Evolutionary conservation across 2,113 vertebrate genomes (phyloP).

Genomic region (Bos indicus): DNA sequence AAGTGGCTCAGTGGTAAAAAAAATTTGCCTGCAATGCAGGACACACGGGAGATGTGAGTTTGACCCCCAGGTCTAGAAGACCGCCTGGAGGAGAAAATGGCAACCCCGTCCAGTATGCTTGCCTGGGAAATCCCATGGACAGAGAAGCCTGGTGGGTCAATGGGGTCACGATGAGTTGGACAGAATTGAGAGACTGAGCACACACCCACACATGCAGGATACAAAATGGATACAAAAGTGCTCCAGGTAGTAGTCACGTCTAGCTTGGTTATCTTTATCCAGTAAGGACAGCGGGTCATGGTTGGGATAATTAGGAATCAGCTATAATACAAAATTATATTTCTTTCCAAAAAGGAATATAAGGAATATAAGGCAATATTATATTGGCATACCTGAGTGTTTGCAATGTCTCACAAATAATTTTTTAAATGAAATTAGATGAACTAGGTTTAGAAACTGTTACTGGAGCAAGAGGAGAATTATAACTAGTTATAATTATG

Average conservation of each 20-base stretch:
- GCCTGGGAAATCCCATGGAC: background rate
- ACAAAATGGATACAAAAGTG: too few species aligned
- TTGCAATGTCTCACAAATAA: background rate
- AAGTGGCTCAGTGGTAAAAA: background rate
- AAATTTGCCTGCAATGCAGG: background rate
- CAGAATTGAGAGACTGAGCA: rapidly evolving
- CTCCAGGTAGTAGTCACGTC: background rate
- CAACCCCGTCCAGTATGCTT: background rate
- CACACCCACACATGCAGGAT: background rate
- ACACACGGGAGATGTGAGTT: background rate
- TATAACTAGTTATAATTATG: background rate
- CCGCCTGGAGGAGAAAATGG: background rate
- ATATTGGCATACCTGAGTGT: background rate
- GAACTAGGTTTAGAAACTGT: background rate
- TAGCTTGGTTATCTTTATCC: background rate
- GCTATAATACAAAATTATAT: background rate
- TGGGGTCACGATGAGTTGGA: background rate
- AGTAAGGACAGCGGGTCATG: background rate
- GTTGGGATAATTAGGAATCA: background rate
- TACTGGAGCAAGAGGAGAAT: background rate
- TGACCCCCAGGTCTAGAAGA: background rate
- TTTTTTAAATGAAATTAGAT: background rate
- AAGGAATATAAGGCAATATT: background rate
- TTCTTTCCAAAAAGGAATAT: background rate
- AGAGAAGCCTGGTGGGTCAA: background rate